Base-by-base conservation (phyloP, 2,113 vertebrate genomes). In the Progne subis region DNA sequence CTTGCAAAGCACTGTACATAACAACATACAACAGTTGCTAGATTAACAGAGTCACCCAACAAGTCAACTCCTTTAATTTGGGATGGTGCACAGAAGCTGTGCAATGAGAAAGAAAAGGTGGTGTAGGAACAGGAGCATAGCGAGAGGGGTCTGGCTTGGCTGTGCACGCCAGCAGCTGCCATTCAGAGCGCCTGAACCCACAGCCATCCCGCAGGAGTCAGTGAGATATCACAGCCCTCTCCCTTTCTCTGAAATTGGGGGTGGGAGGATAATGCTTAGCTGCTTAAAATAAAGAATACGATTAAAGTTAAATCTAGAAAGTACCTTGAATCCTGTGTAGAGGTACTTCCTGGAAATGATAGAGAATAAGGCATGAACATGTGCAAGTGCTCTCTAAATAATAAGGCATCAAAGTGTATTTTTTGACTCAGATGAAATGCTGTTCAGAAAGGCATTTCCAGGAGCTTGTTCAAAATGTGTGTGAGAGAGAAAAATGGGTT, bases 401-500 rank as follows among this genome's bases (percentile, higher is more conserved):
- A 32, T 71, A 32, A 94, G 26, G 34, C 43, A 72, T 68, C 59
- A 24, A 37, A 86, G 14, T 44, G 20, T 75, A 29, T 82, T 72
- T 41, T 70, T 44, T 43, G 18, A 81, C 83, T 88, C 59, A 80
- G 44, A 69, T 50, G 12, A 64, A 88, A 79, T 4, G 9, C 46
- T 83, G 34, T 31, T 95, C 82, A 69, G 63, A 72, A 79, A 92
- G 50, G 57, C 90, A 16, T 53, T 94, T 91, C 59, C 56, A 92
- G 79, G 79, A 86, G 21, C 65, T 82, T 11, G 6, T 69, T 80
- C 24, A 67, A 59, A 93, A 72, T 2, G 4, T 46, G 53, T 53
- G 41, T 7, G 52, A 3, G 86, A 86, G 94, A 86, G 52, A 94
- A 95, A 94, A 94, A 94, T 15, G 92, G 69, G 94, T 96, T 96